A percentile compares a stretch with the other conserved stretches of the same genome.
Evolutionary conservation across 2,888 invertebrate species (phyloP).

Genomic region (Leptinotarsa rubiginosa): DNA sequence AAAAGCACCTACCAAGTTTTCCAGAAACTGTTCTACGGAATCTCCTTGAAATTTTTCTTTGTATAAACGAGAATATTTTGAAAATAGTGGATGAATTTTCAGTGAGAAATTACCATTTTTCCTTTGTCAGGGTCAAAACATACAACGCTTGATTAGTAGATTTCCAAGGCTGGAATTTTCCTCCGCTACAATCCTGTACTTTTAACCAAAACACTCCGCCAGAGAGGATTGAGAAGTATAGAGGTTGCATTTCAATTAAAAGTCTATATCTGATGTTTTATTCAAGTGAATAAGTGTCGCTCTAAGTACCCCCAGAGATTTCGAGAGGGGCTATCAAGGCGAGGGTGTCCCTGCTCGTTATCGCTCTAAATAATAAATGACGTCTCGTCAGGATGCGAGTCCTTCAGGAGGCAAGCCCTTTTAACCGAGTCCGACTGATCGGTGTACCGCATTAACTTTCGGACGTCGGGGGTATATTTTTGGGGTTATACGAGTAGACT

Average conservation of each 20-base stretch:
- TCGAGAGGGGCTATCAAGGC: conserved; percentile 53
- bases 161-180: not conserved
- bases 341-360: conserved; percentile 61
- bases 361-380: conserved; percentile 60
- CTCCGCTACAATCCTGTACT: not conserved
- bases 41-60: too few species aligned
- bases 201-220: conserved; percentile 10
- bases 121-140: too few species aligned
- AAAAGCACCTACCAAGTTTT: too few species aligned
- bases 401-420: conserved; percentile 53
- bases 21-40: too few species aligned
- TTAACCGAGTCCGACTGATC: conserved; percentile 33
- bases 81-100: too few species aligned
- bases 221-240: conserved; percentile 41
- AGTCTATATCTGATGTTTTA: conserved; percentile 56
- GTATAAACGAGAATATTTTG: too few species aligned
- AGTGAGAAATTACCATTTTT: too few species aligned
- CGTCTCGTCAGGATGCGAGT: conserved; percentile 55
- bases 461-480: conserved; percentile 21
- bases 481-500: not conserved
- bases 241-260: conserved; percentile 53
- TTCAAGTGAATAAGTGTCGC: conserved; percentile 55
- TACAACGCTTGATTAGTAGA: too few species aligned
- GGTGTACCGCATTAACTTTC: conserved; percentile 45
- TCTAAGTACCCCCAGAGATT: conserved; percentile 51